Percentiles rank a stretch among this genome's conserved stretches.
Evolutionary conservation across 1,140 invertebrate genomes (phyloP).

Genomic region (Globodera ellingtonae): DNA sequence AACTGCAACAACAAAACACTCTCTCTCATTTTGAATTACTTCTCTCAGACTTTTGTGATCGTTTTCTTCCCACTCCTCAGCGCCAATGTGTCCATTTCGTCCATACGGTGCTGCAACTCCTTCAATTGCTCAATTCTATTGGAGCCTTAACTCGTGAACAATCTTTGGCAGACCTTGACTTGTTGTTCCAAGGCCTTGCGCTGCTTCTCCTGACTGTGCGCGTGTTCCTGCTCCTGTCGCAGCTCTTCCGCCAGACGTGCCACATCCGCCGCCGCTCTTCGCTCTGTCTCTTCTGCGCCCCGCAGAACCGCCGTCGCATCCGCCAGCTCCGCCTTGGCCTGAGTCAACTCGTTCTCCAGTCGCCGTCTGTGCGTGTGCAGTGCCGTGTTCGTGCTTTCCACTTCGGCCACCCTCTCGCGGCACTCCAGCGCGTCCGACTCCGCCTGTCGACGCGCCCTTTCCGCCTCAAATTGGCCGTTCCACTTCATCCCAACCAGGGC

Average conservation of each 20-base stretch:
- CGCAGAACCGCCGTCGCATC: slow-evolving; percentile 86
- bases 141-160: neutral
- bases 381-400: slow-evolving; percentile 85
- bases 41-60: slow-evolving; percentile 47
- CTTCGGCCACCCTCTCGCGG: slow-evolving; percentile 93
- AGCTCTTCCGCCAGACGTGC: slow-evolving; percentile 95
- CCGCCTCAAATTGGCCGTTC: slow-evolving; percentile 37
- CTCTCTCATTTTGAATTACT: neutral
- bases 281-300: slow-evolving; percentile 57
- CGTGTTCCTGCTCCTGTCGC: slow-evolving; percentile 96
- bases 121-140: neutral
- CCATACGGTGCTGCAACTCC: slow-evolving; percentile 87
- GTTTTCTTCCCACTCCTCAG: slow-evolving; percentile 87
- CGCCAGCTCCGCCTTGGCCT: slow-evolving; percentile 91
- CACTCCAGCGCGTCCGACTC: slow-evolving; percentile 94
- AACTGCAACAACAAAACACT: slow-evolving; percentile 48
- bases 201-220: slow-evolving; percentile 92
- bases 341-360: slow-evolving; percentile 87
- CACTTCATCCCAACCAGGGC: neutral
- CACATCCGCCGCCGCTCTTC: slow-evolving; percentile 83
- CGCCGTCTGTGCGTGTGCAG: slow-evolving; percentile 95
- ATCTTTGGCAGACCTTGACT: slow-evolving; percentile 69
- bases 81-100: slow-evolving; percentile 91
- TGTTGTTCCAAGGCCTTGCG: slow-evolving; percentile 79
- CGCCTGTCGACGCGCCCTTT: slow-evolving; percentile 87